phyloP scores from a whole-genome alignment of 2,888 invertebrate genomes.

The Cristatella mucedo region DNA sequence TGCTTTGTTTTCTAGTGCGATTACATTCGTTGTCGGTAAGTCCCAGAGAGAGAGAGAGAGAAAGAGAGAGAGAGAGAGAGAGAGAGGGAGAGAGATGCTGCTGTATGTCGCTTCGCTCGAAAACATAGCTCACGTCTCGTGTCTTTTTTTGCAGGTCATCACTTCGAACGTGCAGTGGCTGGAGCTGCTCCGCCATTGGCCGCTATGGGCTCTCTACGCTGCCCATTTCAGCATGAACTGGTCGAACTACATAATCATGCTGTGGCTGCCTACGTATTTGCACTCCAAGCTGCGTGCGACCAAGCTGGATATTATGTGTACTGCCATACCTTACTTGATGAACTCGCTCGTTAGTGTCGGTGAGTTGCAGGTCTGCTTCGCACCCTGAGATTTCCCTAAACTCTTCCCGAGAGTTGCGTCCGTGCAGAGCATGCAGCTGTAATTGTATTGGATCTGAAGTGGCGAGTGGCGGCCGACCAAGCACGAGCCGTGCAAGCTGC shows the following conservation, averaged over 20 bases:
- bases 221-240: constrained; percentile 66
- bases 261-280: constrained; percentile 60
- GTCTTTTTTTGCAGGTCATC: no score
- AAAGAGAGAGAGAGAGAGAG: no score
- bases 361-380: constrained; percentile 38
- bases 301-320: constrained; percentile 52
- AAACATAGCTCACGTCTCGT: no score
- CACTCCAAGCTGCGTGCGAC: constrained; percentile 50
- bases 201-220: constrained; percentile 55
- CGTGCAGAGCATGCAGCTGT: neutral
- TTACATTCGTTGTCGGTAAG: no score
- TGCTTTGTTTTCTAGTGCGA: no score
- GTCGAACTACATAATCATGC: constrained; percentile 63
- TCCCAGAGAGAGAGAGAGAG: no score
- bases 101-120: no score
- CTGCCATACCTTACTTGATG: constrained; percentile 56
- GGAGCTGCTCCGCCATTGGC: constrained; percentile 52
- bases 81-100: no score
- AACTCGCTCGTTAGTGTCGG: constrained; percentile 55
- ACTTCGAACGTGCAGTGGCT: no score
- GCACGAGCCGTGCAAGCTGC: no score
- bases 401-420: neutral
- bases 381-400: no score
- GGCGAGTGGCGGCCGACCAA: no score
- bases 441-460: neutral